Base-by-base conservation (phyloP, 2,888 invertebrate species). In the Heliconius aoede region DNA sequence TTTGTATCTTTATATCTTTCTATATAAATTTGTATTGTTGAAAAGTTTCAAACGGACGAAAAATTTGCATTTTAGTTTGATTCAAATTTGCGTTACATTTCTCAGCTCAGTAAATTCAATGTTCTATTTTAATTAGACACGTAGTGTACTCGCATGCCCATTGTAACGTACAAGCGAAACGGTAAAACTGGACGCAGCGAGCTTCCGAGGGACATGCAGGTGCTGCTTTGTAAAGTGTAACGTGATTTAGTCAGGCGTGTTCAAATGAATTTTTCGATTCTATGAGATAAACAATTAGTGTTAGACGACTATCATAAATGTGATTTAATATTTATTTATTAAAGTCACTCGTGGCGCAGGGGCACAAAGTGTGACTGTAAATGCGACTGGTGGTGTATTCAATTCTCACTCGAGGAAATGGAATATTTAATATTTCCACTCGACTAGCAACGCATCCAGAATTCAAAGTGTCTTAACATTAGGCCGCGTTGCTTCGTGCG, bases 121-220 rank as follows among this genome's bases (percentile, higher is more conserved):
- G 62, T 46, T 4, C 32, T 11, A 36, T 36, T 40, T 28, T 46
- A 62, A 51, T 73, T 46, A 51, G 24, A 62, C 61, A 73, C 62
- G 30, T 30, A 73, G 51, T 62, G 11, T 28, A n/a, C n/a, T n/a
- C n/a, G n/a, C n/a, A 13, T 72, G 40, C 40, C 62, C 61, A 72
- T 24, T 72, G 61, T 62, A 28, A 24, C 61, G 28, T 62, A 7
- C 15, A 62, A 51, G 61, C 30, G 61, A 61, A 72, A n/a, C 26
- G 69, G 30, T 55, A 69, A 55, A 32, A 55, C 15, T 69, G 4
- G 15, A 40, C 24, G 65, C 32, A 40, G 18, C 36, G 36, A 64
- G 36, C 8, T 65, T 36, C 21, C 30, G 15, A 4, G 32, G 8
- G 36, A 40, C 36, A 65, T 40, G 65, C 65, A 40, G 24, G 8